These are phyloP conservation scores for Apamea anceps DNA, from an alignment of 2,888 invertebrate genomes.

Conservation along the genomic window DNA sequence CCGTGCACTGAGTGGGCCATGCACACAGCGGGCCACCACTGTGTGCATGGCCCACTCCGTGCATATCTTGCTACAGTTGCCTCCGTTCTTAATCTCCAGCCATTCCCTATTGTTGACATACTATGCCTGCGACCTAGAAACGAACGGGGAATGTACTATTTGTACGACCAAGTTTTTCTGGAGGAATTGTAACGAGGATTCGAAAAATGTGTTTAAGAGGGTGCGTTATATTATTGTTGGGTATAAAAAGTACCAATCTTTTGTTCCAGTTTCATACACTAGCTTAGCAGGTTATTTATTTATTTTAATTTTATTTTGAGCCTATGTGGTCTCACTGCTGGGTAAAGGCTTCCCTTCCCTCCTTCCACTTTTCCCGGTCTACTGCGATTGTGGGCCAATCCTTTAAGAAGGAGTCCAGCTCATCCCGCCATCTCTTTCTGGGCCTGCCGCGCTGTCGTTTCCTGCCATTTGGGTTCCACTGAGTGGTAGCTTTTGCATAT, in stretches of 20 bases:
- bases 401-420: too few species aligned
- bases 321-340: too few species aligned
- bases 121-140: slow-evolving; percentile 79
- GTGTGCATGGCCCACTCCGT: slow-evolving; percentile 43
- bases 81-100: slow-evolving; percentile 78
- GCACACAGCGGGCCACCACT: not conserved
- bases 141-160: slow-evolving; percentile 62
- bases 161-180: slow-evolving; percentile 49
- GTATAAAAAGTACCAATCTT: not conserved
- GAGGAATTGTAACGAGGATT: slow-evolving; percentile 38
- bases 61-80: slow-evolving; percentile 62
- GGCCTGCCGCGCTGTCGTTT: too few species aligned
- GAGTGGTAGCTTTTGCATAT: too few species aligned
- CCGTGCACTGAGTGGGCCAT: slow-evolving; percentile 14
- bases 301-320: too few species aligned
- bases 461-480: too few species aligned
- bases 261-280: not conserved
- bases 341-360: too few species aligned
- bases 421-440: too few species aligned
- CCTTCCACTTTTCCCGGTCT: too few species aligned
- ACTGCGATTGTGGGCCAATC: too few species aligned
- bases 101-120: slow-evolving; percentile 78
- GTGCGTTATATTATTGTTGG: not conserved
- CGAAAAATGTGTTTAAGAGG: slow-evolving; percentile 41
- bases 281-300: not conserved